These are phyloP conservation scores for Micromussa lordhowensis DNA, from an alignment of 92 coral and sea anemone genomes.

Conservation along the genomic window DNA sequence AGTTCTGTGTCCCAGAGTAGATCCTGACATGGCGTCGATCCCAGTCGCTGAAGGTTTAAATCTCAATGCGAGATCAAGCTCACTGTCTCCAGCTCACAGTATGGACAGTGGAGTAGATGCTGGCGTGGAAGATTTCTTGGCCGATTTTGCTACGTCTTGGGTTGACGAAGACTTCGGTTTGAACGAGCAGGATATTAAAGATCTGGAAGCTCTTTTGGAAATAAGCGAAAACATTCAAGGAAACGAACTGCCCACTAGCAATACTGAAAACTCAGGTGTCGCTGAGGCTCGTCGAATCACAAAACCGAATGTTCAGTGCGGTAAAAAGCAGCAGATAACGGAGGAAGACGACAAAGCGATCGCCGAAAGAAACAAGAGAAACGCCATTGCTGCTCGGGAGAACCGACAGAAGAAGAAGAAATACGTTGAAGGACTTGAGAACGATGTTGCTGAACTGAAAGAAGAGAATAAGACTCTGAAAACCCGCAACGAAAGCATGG, in stretches of 20 bases:
- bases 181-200: constrained; percentile 58
- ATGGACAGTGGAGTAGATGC: constrained; percentile 93
- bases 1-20: background rate
- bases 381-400: constrained; percentile 92
- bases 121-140: constrained; percentile 62
- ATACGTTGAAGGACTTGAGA: constrained; percentile 81
- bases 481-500: constrained; percentile 53
- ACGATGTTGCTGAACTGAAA: constrained; percentile 65
- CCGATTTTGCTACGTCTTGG: constrained; percentile 56
- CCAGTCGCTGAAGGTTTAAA: background rate
- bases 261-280: background rate
- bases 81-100: constrained; percentile 93
- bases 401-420: constrained; percentile 90
- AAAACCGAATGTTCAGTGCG: background rate
- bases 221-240: background rate
- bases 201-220: constrained; percentile 64
- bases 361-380: constrained; percentile 73
- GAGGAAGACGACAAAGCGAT: constrained; percentile 52
- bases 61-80: constrained; percentile 33
- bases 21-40: background rate
- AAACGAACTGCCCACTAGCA: background rate
- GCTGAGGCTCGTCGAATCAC: constrained; percentile 20
- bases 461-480: constrained; percentile 69
- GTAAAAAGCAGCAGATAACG: constrained; percentile 10
- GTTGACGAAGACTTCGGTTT: constrained; percentile 54